Evolutionary conservation across 2,113 vertebrate species (phyloP).

Genomic region (Acanthochromis polyacanthus): DNA sequence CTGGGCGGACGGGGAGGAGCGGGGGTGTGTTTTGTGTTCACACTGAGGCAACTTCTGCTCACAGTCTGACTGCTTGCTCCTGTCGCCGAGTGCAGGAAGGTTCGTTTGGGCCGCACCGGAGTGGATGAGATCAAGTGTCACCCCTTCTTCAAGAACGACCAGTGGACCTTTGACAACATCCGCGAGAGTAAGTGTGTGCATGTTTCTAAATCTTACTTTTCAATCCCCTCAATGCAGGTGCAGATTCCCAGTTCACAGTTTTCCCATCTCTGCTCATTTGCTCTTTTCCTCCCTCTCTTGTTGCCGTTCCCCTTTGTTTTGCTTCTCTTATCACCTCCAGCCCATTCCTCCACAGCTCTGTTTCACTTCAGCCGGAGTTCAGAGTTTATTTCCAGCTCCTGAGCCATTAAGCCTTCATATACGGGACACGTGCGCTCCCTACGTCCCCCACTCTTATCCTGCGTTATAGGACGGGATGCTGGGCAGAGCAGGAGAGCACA

Average conservation of each 20-base stretch:
- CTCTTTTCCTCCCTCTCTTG: neutral
- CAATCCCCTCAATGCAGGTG: conserved; percentile 11
- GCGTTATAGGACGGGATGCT: conserved; percentile 30
- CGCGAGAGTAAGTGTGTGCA: conserved; percentile 92
- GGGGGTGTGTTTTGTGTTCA: conserved; percentile 52
- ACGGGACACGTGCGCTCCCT: conserved; percentile 51
- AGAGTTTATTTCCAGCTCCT: conserved; percentile 53
- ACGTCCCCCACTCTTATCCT: conserved; percentile 31
- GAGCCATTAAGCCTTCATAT: conserved; percentile 41
- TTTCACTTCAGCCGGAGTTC: conserved; percentile 41
- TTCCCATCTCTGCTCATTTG: conserved; percentile 33
- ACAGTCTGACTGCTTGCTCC: conserved; percentile 37
- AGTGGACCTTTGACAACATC: conserved; percentile 98
- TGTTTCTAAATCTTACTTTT: neutral
- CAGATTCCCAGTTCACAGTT: neutral
- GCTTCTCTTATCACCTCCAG: conserved; percentile 46
- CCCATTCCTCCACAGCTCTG: conserved; percentile 53
- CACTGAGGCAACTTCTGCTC: conserved; percentile 24
- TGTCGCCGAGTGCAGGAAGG: conserved; percentile 88
- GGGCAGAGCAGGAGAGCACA: conserved; percentile 20
- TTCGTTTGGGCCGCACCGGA: conserved; percentile 93
- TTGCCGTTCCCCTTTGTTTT: neutral
- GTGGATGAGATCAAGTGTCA: conserved; percentile 97
- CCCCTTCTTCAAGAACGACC: conserved; percentile 96
- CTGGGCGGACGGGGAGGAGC: conserved; percentile 49